Evolutionary conservation across 2,113 vertebrate species (phyloP).

Genomic region (Nannospalax galili): DNA sequence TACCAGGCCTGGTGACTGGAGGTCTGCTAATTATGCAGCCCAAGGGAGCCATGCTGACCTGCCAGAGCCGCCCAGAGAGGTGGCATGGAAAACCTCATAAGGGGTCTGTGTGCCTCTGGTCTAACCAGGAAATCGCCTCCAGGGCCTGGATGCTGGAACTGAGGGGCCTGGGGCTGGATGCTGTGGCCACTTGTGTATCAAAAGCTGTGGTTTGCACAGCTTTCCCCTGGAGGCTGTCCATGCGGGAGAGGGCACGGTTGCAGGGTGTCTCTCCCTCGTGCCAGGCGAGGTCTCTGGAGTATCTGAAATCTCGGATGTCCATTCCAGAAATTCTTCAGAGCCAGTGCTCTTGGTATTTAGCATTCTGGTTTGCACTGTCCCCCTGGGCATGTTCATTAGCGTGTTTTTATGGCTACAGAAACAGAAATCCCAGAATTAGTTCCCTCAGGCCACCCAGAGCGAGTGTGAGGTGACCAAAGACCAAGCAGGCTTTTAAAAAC

Average conservation of each 20-base stretch:
- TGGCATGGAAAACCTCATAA: slow-evolving; percentile 37
- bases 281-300: neutral
- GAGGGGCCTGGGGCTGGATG: neutral
- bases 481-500: neutral
- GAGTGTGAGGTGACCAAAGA: slow-evolving; percentile 56
- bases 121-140: slow-evolving; percentile 28
- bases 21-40: slow-evolving; percentile 50
- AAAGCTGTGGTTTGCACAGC: neutral
- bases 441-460: slow-evolving; percentile 53
- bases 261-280: neutral
- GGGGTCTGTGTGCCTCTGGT: slow-evolving; percentile 51
- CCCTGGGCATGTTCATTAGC: neutral
- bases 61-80: slow-evolving; percentile 34
- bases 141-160: neutral
- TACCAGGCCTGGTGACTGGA: neutral
- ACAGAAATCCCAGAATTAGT: slow-evolving; percentile 29
- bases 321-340: slow-evolving; percentile 44
- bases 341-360: neutral
- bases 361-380: neutral
- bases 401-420: slow-evolving; percentile 16
- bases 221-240: neutral
- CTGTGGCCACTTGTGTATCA: neutral
- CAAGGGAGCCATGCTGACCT: slow-evolving; percentile 29
- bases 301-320: neutral
- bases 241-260: neutral